Evolutionary conservation across 2,113 vertebrate species (phyloP), one percentile per base, ranked within the genome.

Genomic region (Tonatia bakeri): DNA sequence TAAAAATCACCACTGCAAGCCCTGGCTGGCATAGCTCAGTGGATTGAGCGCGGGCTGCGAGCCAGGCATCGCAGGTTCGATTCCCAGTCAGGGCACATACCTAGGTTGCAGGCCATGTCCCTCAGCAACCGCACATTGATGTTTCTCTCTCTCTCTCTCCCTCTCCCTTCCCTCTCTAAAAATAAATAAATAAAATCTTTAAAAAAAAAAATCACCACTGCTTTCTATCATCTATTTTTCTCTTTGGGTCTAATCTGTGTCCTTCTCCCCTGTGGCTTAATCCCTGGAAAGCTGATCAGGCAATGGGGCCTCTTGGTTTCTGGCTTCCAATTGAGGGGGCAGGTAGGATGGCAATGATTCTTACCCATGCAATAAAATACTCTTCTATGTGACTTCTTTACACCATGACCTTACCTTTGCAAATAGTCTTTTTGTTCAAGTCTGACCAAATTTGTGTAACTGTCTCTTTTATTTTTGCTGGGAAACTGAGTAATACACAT

Each of bases 401-500:
- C 7, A 64, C 70, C 9, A 28, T 65, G 8, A 54, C 28, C 19
- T 81, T 38, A 88, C 59, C 43, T 81, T 80, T 88, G 26, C 70
- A 76, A 94, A 85, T 43, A 70, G 38, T 91, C 22, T 17, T 93
- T 83, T 80, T 84, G 36, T 70, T 84, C 80, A 96, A 91, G 31
- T 94, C 59, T 91, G 31, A 22, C 75, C 89, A 88, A 47, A 91
- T 93, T 91, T 85, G 45, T 91, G 85, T 65, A 28, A 84, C 87
- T 70, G 33, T 81, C 11, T 19, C 67, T 65, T 82, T 96, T 59
- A 91, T 85, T 96, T 93, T 89, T 81, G 31, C 43, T 91, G 72
- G 43, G 73, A 91, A 80, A 85, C 56, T 88, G 43, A 93, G 72
- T 93, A 93, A 93, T 67, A 81, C 52, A 72, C 40, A n/a, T 93